A percentile compares a stretch with the other conserved stretches of the same genome.
phyloP scores from a whole-genome alignment of 2,888 invertebrate species.

The Lapara coniferarum region DNA sequence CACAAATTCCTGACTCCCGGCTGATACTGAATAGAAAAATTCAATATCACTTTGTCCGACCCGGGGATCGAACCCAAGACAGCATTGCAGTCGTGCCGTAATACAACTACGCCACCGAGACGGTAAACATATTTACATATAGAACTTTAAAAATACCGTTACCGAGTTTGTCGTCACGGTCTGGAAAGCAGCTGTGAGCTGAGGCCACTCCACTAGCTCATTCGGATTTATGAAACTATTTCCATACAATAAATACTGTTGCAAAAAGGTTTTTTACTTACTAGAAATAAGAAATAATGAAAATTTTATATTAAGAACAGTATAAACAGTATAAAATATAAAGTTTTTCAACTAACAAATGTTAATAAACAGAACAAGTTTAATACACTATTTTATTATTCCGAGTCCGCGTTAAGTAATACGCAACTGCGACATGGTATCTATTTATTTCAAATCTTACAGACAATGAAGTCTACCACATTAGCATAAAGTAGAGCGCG shows the following conservation, averaged over 20 bases:
- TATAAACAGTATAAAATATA: not conserved
- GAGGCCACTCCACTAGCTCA: slow-evolving; percentile 32
- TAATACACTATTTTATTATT: slow-evolving; percentile 13
- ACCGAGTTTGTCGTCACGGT: slow-evolving; percentile 39
- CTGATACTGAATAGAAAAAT: too few relatives aligned
- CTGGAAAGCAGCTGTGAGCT: slow-evolving; percentile 34
- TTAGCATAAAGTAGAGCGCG: slow-evolving; percentile 21
- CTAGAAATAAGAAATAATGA: not conserved
- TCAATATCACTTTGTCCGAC: too few relatives aligned
- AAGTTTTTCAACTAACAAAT: not conserved
- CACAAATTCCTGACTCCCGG: too few relatives aligned
- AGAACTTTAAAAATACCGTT: slow-evolving; percentile 35
- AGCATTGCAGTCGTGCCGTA: too few relatives aligned
- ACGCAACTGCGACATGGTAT: not conserved
- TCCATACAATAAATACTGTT: not conserved
- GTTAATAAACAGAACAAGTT: slow-evolving; percentile 2
- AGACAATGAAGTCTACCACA: slow-evolving; percentile 23
- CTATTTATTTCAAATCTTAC: slow-evolving; percentile 11
- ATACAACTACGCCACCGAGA: too few relatives aligned
- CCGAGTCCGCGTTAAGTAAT: slow-evolving; percentile 7
- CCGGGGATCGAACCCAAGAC: too few relatives aligned
- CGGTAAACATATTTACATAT: slow-evolving; percentile 33
- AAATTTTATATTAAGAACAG: not conserved
- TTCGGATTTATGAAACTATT: slow-evolving; percentile 39
- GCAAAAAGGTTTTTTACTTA: not conserved